Base-by-base conservation (phyloP, 2,113 vertebrate genomes). In the Andinoacara biseriatus region DNA sequence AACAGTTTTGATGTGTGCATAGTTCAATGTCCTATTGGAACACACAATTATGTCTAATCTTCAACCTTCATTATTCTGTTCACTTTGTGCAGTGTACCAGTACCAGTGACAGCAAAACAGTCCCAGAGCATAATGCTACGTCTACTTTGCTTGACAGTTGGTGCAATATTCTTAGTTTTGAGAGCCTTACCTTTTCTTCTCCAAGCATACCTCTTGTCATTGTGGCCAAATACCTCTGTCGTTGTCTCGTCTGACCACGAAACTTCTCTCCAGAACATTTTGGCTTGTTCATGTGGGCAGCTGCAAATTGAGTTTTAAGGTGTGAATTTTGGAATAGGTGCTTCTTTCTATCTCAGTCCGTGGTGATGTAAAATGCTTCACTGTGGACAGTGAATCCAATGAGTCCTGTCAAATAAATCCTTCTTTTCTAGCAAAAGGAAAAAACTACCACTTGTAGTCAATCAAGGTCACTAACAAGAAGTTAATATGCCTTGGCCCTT, bases 111-210 rank as follows among this genome's bases (percentile, higher is more conserved):
- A 18, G 7, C 17, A 43, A 65, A 65, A 0, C n/a, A 40, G 2
- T 10, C 38, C 38, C 38, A 40, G 38, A 26, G 14, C 38, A 43
- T 24, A 43, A 43, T 43, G n/a, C n/a, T 43, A 15, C n/a, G n/a
- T 40, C 35, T 35, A 65, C 62, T 13, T 10, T 65, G n/a, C 62
- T 65, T n/a, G 62, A 65, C 62, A 43, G 13, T 17, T 65, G 62
- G 35, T 17, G 8, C n/a, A 10, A 15, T 24, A n/a, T 65, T 65
- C 7, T 24, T 43, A 3, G 24, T 38, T 65, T 65, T 65, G 62
- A 43, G 18, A 24, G 38, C 62, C 9, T 40, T 35, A 24, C 62
- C 60, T 38, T 62, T 13, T 38, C 60, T 54, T 8, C 35, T 63
- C 22, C 35, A 65, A 24, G 15, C n/a, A 0, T 65, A 65, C 4